Evolutionary conservation across 2,888 invertebrate species (phyloP), one percentile per base, ranked within the genome.

Genomic region (Nebria brevicollis): DNA sequence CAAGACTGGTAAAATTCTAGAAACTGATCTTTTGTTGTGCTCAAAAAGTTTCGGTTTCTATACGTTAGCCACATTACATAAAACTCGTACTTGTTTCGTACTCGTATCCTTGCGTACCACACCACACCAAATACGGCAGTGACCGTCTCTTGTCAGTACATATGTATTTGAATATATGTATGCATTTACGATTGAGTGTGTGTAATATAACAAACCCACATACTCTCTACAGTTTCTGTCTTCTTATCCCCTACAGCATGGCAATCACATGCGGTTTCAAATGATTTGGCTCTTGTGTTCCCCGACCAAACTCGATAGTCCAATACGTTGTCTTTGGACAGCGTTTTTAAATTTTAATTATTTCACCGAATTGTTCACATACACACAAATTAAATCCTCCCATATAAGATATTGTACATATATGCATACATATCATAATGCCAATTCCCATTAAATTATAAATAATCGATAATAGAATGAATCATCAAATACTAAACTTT

Each of bases 61-160:
- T 65, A 66, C n/a, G 66, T 66, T 66, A n/a, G 66, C 66, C 10
- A 66, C 13, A 66, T 15, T 66, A 25, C 7, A 66, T 34, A 5
- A 34, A 34, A 34, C 34, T 34, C 34, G 34, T 34, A 34, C 34
- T 34, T 34, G 34, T 34, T 34, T 34, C 34, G 34, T 34, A 25
- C 2, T n/a, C 4, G 66, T 66, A 72, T 26, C 72, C 72, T 72
- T 72, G 34, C 34, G 1, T 34, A 34, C 34, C 5, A 34, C 34
- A 34, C 34, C 72, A 34, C 25, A 72, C 72, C 72, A 72, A 72
- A 72, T 72, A 72, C 72, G 72, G 72, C 25, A 72, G 72, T 72
- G 70, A 25, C 70, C 25, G 70, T 70, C 11, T 25, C n/a, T 11
- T 3, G 70, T 20, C 11, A 20, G 15, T 65, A 65, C 7, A 65